Base-by-base conservation (phyloP, 2,888 invertebrate genomes). In the Melolontha melolontha region DNA sequence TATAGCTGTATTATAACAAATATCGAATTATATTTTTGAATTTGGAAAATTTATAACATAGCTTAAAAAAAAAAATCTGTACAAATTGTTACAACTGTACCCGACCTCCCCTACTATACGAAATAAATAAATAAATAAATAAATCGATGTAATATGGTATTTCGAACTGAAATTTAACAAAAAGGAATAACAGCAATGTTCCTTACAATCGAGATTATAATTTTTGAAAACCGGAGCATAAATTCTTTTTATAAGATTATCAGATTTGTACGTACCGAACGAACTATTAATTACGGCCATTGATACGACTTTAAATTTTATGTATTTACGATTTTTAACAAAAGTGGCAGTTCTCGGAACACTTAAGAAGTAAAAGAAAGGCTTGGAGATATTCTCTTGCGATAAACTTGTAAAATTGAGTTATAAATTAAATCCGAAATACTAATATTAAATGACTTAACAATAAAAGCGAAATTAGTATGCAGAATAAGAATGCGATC, bases 401-500 rank as follows among this genome's bases (percentile, higher is more conserved):
- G 68, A 66, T 69, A 66, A 66, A 65, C 41, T 63, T 10, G n/a
- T 44, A 62, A 66, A 70, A 72, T 72, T 72, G 71, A 72, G 72
- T 72, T 72, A 71, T 72, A 72, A 72, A 72, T 72, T 71, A 72
- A 68, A 72, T 68, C 50, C 52, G 51, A 67, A 69, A 54, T 64
- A 66, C 69, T 62, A 66, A 69, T 66, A 69, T 69, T 69, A 69
- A 68, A 64, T 66, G 34, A 10, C 34, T 34, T 34, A 10, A 34
- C 34, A 34, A 34, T 34, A 34, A 70, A 68, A 68, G 64, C 34
- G 34, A 71, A 72, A 72, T 68, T 68, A 70, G 70, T 64, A 68
- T 59, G 71, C 55, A 55, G 51, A 50, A 34, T 34, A 6, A 14
- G 59, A 62, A 62, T 11, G 27, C 57, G 34, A 34, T 34, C 34